These are phyloP conservation scores for Xestobium rufovillosum DNA, from an alignment of 2,888 invertebrate species.

Conservation along the genomic window DNA sequence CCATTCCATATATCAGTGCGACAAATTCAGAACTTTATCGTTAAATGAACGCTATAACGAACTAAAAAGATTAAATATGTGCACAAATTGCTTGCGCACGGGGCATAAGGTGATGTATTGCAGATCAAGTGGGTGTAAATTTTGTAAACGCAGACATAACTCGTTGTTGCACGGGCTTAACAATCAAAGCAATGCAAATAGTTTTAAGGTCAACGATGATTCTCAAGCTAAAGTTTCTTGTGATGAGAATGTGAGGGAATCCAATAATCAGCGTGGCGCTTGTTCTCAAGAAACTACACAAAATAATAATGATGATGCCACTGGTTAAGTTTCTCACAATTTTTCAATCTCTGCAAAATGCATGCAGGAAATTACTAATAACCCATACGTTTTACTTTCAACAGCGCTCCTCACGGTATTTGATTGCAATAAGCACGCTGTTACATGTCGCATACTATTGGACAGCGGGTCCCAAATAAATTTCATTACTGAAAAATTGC, in stretches of 20 bases:
- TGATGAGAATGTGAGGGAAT: too few species aligned
- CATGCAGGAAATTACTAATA: too few species aligned
- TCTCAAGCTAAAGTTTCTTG: too few species aligned
- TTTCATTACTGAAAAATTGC: constrained; percentile 14
- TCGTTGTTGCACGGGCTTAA: constrained; percentile 19
- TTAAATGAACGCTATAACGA: constrained; percentile 8
- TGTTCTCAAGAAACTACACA: too few species aligned
- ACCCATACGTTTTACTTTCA: constrained; percentile 14
- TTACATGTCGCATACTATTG: constrained; percentile 13
- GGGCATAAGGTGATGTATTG: constrained; percentile 15
- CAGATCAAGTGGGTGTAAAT: constrained; percentile 13
- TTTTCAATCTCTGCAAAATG: too few species aligned
- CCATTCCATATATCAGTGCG: constrained; percentile 7
- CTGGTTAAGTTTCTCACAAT: too few species aligned
- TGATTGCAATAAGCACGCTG: background rate
- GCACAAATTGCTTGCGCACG: constrained; percentile 17
- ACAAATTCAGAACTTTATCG: constrained; percentile 5
- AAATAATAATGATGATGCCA: too few species aligned
- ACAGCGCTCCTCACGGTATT: constrained; percentile 13
- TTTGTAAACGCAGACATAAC: constrained; percentile 17
- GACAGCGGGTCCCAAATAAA: constrained; percentile 18
- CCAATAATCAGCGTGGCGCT: too few species aligned
- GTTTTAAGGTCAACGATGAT: too few species aligned
- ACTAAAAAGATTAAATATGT: constrained; percentile 14
- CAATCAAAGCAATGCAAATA: too few species aligned